Evolutionary conservation across 1,140 invertebrate species (phyloP), one percentile per base, ranked within the genome.

Genomic region (Phymastichus coffea): DNA sequence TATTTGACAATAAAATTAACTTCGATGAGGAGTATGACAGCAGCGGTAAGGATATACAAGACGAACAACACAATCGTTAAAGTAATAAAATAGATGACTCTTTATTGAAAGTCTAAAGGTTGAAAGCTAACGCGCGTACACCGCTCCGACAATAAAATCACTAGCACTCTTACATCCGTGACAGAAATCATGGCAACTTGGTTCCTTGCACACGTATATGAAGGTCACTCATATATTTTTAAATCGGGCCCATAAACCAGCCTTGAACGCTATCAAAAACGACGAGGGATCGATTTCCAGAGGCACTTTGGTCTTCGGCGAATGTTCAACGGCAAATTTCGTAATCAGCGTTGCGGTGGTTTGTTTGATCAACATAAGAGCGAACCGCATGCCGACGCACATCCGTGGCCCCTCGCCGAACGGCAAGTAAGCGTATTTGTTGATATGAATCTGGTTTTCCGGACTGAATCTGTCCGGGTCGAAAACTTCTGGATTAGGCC

Each of bases 381-480:
- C 80, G 66, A 83, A 79, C 38, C 80, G 70, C 65, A 75, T 77
- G 47, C 82, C 82, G 7, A 83, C 80, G 57, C 84, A 86, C 84
- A 46, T 25, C 7, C 43, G 72, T 0, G 79, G 76, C 3, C 85
- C 84, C 17, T 84, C 82, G 1, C 84, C 83, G 66, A 88, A 88
- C 1, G 86, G 84, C 20, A 87, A 62, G 63, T 78, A 86, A 43
- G 65, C 74, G 38, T 68, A 74, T 4, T 80, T 63, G n/a, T 59
- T 59, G 8, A 61, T 15, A n/a, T 66, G 48, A 1, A 80, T 73
- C 14, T 71, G 70, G 7, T 69, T 70, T 20, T 76, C 70, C 1
- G 80, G 63, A 4, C 70, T 63, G 64, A 89, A 90, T 61, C 87
- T 74, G n/a, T 88, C 85, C 0, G 88, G 88, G 68, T 87, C 77